These are phyloP conservation scores for Limnodromus scolopaceus DNA, from an alignment of 2,797 vertebrate genomes.

Conservation along the genomic window DNA sequence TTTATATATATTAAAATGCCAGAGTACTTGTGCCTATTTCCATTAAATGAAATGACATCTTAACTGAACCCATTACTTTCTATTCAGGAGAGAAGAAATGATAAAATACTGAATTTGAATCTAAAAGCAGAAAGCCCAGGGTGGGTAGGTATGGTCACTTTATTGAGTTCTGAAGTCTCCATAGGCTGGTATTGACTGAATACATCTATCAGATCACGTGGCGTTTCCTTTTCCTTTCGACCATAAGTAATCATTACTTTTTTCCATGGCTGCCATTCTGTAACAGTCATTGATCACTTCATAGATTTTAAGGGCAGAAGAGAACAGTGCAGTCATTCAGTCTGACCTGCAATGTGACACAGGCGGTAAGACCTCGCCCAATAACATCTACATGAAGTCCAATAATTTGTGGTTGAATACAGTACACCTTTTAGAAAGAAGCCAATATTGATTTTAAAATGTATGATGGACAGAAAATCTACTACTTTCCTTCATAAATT, in stretches of 20 bases:
- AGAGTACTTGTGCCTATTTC: not conserved
- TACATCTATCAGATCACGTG: not conserved
- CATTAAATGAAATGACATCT: not conserved
- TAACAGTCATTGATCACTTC: slow-evolving; percentile 30
- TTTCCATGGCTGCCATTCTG: not conserved
- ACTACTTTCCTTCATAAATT: not conserved
- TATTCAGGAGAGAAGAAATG: not conserved
- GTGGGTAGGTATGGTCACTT: not conserved
- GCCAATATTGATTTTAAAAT: slow-evolving; percentile 14
- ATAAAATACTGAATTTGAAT: not conserved
- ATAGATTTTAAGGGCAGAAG: not conserved
- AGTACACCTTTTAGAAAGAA: slow-evolving; percentile 10
- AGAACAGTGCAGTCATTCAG: not conserved
- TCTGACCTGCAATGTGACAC: not conserved
- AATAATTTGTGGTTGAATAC: not conserved
- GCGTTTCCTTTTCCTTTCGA: not conserved
- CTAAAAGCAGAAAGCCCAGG: not conserved
- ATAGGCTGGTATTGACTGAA: not conserved
- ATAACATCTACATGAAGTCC: not conserved
- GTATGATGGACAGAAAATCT: not conserved
- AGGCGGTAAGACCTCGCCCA: not conserved
- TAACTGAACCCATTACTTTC: not conserved
- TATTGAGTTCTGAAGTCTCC: not conserved
- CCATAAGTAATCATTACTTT: not conserved
- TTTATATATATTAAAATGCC: not conserved